Evolutionary conservation across 2,888 invertebrate species (phyloP).

Genomic region (Bibio marci): DNA sequence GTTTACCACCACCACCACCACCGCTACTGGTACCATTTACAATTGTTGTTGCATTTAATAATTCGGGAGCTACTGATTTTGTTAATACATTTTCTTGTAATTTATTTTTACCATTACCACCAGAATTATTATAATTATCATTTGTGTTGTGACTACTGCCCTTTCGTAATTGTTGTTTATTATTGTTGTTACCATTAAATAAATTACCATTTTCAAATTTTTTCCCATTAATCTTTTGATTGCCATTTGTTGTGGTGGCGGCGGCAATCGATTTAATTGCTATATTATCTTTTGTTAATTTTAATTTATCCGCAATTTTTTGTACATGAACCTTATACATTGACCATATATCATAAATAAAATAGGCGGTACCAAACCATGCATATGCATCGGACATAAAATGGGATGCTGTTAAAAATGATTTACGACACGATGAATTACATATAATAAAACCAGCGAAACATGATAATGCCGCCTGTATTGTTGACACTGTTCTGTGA

Average conservation of each 20-base stretch:
- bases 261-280: too few species aligned
- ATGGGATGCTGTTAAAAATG: slow-evolving; percentile 50
- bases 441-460: slow-evolving; percentile 48
- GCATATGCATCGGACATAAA: slow-evolving; percentile 59
- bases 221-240: too few species aligned
- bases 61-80: too few species aligned
- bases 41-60: too few species aligned
- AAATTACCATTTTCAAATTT: too few species aligned
- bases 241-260: too few species aligned
- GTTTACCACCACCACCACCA: too few species aligned
- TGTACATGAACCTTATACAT: slow-evolving; percentile 53
- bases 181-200: neutral
- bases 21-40: too few species aligned
- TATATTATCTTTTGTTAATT: slow-evolving; percentile 18
- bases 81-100: too few species aligned
- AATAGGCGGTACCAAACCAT: slow-evolving; percentile 64
- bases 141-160: too few species aligned
- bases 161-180: too few species aligned
- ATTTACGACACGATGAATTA: slow-evolving; percentile 47
- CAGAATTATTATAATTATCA: neutral
- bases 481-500: slow-evolving; percentile 49
- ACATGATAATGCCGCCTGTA: slow-evolving; percentile 51
- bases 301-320: slow-evolving; percentile 27
- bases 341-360: slow-evolving; percentile 64
- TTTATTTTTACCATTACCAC: too few species aligned